Percentiles rank a stretch among this genome's conserved stretches.
Conservation (phyloP, 1,140 invertebrate species). For the Nixonia krombeini region DNA sequence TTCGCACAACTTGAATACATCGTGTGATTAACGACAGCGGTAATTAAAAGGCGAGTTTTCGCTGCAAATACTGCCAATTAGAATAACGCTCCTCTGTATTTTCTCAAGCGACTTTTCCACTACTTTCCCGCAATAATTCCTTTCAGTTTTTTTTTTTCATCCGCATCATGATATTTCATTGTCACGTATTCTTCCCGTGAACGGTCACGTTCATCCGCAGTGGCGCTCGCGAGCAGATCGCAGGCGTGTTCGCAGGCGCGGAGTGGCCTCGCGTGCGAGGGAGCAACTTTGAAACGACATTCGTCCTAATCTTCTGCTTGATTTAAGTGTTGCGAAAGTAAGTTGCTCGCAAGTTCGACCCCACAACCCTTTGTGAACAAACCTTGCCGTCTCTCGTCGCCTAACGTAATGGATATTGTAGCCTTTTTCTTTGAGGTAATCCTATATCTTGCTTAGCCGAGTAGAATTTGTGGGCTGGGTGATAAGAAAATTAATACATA, state of each 20-base stretch:
- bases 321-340: conserved; percentile 48
- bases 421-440: conserved; percentile 9
- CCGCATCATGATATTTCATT: conserved; percentile 40
- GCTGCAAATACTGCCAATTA: too few relatives aligned
- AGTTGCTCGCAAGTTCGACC: conserved; percentile 46
- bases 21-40: too few relatives aligned
- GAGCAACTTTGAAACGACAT: conserved; percentile 50
- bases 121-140: conserved; percentile 8
- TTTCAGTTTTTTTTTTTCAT: conserved; percentile 14
- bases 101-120: conserved; percentile 2
- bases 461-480: conserved; percentile 7
- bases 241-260: too few relatives aligned
- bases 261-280: conserved; percentile 25
- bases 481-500: conserved; percentile 7
- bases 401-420: conserved; percentile 20
- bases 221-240: background rate
- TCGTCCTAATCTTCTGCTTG: conserved; percentile 53
- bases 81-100: too few relatives aligned
- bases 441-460: conserved; percentile 15
- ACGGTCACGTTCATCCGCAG: conserved; percentile 11
- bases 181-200: conserved; percentile 23
- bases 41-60: too few relatives aligned
- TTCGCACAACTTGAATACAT: too few relatives aligned
- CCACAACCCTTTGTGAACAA: conserved; percentile 22
- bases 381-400: conserved; percentile 2